Conservation (phyloP, 1,140 invertebrate genomes). For the Musca domestica region DNA sequence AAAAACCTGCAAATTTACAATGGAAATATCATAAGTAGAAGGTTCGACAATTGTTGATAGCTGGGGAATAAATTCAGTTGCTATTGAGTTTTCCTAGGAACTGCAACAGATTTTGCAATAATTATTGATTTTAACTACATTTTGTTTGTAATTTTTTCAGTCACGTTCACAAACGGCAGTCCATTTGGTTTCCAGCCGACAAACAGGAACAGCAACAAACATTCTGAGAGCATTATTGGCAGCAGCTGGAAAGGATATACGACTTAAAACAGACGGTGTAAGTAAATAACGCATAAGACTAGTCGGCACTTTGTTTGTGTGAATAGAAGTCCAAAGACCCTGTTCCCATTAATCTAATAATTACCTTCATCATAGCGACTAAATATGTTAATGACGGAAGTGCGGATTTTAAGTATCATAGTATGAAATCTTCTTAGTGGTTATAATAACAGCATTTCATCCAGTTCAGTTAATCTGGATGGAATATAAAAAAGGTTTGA, state of each 20-base stretch:
- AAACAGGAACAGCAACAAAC: slow-evolving; percentile 85
- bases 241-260: slow-evolving; percentile 83
- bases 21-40: not conserved
- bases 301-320: no score
- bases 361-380: no score
- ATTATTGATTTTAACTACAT: not conserved
- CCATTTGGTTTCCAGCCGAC: slow-evolving; percentile 85
- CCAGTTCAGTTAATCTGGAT: no score
- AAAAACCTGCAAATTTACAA: not conserved
- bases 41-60: not conserved
- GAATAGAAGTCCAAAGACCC: no score
- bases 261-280: slow-evolving; percentile 82
- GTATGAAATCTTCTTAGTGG: no score
- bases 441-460: no score
- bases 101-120: not conserved
- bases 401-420: no score
- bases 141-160: slow-evolving; percentile 50
- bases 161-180: slow-evolving; percentile 82
- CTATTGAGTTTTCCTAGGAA: slow-evolving; percentile 3
- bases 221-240: slow-evolving; percentile 80
- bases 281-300: slow-evolving; percentile 54
- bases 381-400: no score
- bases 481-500: not conserved
- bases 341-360: no score
- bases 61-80: not conserved